Base-by-base conservation (phyloP, 2,888 invertebrate species). In the Pristionchus mayeri region DNA sequence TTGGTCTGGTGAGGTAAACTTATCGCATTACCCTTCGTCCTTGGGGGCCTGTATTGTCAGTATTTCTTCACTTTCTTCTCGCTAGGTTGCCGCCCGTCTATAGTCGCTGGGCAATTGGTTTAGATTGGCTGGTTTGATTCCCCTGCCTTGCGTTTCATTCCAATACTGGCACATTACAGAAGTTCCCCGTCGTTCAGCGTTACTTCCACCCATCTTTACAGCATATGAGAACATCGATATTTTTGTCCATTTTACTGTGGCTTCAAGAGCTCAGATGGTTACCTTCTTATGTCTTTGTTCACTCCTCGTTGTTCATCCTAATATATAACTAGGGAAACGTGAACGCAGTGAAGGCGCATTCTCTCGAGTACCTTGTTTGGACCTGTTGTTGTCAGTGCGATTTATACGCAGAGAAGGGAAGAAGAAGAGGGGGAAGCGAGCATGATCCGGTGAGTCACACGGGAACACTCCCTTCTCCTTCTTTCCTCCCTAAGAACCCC, bases 341-440 rank as follows among this genome's bases (percentile, higher is more conserved):
- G n/a, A n/a, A n/a, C n/a, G n/a, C n/a, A n/a, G n/a, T n/a, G n/a
- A n/a, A n/a, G n/a, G n/a, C n/a, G n/a, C n/a, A n/a, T n/a, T n/a
- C n/a, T n/a, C n/a, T n/a, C 48, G 16, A 48, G 11, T 16, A 48
- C 54, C 54, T 21, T 54, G 11, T 54, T 21, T 54, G 54, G 44
- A 44, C 7, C 44, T 7, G 54, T 54, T 54, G 54, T 18, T n/a
- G n/a, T 54, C 21, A 4, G 54, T 3, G 21, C 54, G 54, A 63
- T 63, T 63, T 30, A 71, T 71, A 40, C 44, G 44, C 71, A 71
- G 40, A 71, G 40, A 40, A 40, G 71, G 37, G 44, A 71, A 52
- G 52, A 52, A 21, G 52, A 6, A 24, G 24, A 11, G 24, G 21
- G 11, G 60, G 7, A 24, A 30, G 30, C 13, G 60, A 60, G 60